These are phyloP conservation scores for Cossypha niveicapilla DNA, from an alignment of 2,797 vertebrate species.

Conservation along the genomic window DNA sequence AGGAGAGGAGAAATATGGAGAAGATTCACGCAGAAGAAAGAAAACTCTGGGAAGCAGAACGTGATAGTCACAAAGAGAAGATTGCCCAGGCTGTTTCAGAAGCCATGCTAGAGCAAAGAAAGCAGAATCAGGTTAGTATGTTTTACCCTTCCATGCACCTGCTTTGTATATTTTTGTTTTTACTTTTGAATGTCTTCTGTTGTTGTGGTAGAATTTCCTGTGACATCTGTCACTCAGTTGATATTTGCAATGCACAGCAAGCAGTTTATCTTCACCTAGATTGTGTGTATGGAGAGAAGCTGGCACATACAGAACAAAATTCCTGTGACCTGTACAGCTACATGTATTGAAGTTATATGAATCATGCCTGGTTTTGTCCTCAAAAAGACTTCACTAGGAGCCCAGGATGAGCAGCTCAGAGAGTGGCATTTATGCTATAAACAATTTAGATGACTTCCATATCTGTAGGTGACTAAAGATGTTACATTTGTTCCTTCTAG, in stretches of 20 bases:
- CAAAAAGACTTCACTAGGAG: neutral
- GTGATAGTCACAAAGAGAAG: constrained; percentile 60
- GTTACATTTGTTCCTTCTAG: neutral
- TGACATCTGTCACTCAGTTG: neutral
- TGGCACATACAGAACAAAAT: neutral
- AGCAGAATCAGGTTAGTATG: constrained; percentile 70
- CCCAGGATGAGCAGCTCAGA: neutral
- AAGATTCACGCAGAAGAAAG: constrained; percentile 72
- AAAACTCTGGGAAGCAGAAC: constrained; percentile 72
- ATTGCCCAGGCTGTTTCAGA: constrained; percentile 66
- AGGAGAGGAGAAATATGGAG: constrained; percentile 73
- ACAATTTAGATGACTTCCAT: neutral
- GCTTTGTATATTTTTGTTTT: neutral
- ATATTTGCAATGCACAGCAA: neutral
- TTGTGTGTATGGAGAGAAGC: neutral
- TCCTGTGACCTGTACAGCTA: neutral
- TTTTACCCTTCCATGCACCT: neutral
- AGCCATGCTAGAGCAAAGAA: constrained; percentile 71
- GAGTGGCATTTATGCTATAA: neutral
- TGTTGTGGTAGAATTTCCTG: neutral
- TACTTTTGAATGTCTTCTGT: neutral
- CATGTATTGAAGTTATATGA: neutral
- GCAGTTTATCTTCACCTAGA: neutral
- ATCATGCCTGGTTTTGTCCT: neutral
- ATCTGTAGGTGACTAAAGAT: neutral